Conservation (phyloP, 1,140 invertebrate genomes). For the Ips nitidus region DNA sequence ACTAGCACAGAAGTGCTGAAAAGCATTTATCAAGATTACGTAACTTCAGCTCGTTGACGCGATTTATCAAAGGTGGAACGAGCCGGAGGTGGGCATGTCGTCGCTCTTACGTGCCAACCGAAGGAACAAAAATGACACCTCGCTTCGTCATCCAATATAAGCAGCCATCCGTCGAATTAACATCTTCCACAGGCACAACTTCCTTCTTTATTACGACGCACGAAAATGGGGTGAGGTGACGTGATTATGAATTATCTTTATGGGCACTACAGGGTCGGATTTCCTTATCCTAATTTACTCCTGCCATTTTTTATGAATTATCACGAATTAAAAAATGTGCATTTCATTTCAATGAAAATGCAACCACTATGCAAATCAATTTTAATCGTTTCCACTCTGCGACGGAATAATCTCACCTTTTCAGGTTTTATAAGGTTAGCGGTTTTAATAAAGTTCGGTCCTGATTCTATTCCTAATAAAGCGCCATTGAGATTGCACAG, state of each 20-base stretch:
- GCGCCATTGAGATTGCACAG: conserved; percentile 41
- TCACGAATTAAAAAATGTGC: no score
- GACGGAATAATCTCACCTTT: neutral
- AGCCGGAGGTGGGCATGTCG: conserved; percentile 15
- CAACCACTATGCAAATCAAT: no score
- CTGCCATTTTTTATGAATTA: no score
- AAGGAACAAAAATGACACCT: conserved; percentile 24
- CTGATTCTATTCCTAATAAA: conserved; percentile 33
- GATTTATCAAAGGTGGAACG: conserved; percentile 10
- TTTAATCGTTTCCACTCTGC: neutral
- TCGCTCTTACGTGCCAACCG: conserved; percentile 1
- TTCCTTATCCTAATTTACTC: neutral
- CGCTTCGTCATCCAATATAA: conserved; percentile 32
- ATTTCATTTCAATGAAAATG: no score
- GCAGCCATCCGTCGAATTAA: conserved; percentile 28
- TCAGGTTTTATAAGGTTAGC: no score
- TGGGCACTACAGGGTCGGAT: neutral
- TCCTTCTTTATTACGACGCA: conserved; percentile 26
- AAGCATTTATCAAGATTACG: conserved; percentile 17
- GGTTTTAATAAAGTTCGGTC: neutral
- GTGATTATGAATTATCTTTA: conserved; percentile 21
- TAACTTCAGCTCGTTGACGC: conserved; percentile 8
- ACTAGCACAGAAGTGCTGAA: neutral
- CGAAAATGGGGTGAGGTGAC: conserved; percentile 2
- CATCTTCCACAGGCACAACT: conserved; percentile 21